Conservation (phyloP, 2,888 invertebrate species). For the Pachliopta kotzebuea region DNA sequence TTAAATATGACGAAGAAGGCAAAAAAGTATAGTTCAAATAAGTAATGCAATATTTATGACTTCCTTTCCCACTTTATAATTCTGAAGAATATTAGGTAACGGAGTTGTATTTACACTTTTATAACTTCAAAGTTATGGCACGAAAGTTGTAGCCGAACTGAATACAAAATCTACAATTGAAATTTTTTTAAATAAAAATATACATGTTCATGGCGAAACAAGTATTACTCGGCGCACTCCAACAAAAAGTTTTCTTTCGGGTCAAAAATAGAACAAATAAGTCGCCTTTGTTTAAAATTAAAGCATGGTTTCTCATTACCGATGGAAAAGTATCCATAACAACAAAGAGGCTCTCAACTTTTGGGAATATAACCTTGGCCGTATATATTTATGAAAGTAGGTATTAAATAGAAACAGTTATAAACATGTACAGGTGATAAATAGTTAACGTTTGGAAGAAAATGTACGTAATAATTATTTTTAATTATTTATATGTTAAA, state of each 20-base stretch:
- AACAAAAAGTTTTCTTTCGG: slow-evolving; percentile 16
- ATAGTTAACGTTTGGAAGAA: no score
- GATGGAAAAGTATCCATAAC: neutral
- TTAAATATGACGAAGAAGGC: neutral
- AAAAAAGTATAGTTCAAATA: neutral
- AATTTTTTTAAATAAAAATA: neutral
- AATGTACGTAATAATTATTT: no score
- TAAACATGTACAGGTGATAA: no score
- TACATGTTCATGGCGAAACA: neutral
- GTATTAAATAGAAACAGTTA: no score
- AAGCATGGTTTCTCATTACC: slow-evolving; percentile 3
- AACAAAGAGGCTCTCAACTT: neutral
- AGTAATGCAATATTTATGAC: neutral
- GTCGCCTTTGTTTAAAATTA: slow-evolving; percentile 10
- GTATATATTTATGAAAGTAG: neutral
- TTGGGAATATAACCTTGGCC: neutral
- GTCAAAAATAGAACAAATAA: slow-evolving; percentile 16
- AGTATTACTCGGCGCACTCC: slow-evolving; percentile 10
- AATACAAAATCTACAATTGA: neutral
- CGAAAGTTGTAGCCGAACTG: neutral
- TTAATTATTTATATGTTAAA: no score
- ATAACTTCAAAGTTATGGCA: neutral
- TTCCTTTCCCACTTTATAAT: neutral
- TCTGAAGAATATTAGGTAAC: neutral
- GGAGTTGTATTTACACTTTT: neutral